These are phyloP conservation scores for Plotosus lineatus DNA, from an alignment of 2,113 vertebrate genomes.

Conservation along the genomic window DNA sequence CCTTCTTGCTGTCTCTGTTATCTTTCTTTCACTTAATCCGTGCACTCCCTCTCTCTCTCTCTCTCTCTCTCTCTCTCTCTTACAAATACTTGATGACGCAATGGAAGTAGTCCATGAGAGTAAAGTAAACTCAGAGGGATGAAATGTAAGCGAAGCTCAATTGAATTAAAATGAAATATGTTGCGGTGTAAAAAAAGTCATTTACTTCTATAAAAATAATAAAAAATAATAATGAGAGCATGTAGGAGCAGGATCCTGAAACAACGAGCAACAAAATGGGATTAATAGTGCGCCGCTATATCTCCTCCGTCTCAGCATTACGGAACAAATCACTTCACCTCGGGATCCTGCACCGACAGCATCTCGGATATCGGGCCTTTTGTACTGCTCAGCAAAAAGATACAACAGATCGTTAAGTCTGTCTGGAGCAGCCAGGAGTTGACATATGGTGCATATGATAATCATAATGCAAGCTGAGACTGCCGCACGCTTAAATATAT, in stretches of 20 bases:
- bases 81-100: too few species aligned
- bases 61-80: background rate
- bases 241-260: background rate
- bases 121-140: background rate
- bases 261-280: background rate
- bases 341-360: constrained; percentile 18
- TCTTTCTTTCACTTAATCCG: too few species aligned
- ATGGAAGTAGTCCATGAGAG: too few species aligned
- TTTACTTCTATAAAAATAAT: background rate
- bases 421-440: constrained; percentile 23
- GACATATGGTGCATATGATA: constrained; percentile 43
- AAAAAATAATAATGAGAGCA: background rate
- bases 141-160: background rate
- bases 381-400: constrained; percentile 20
- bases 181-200: background rate
- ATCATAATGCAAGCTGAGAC: constrained; percentile 21
- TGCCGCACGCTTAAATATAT: background rate
- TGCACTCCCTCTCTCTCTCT: background rate
- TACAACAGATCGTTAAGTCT: constrained; percentile 18
- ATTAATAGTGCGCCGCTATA: background rate
- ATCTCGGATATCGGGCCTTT: constrained; percentile 9
- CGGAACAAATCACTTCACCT: background rate
- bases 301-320: background rate
- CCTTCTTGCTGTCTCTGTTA: too few species aligned
- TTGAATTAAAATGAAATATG: background rate